A percentile compares a stretch with the other conserved stretches of the same genome.
Evolutionary conservation across 2,888 invertebrate genomes (phyloP).

Genomic region (Synergus laeviventris): DNA sequence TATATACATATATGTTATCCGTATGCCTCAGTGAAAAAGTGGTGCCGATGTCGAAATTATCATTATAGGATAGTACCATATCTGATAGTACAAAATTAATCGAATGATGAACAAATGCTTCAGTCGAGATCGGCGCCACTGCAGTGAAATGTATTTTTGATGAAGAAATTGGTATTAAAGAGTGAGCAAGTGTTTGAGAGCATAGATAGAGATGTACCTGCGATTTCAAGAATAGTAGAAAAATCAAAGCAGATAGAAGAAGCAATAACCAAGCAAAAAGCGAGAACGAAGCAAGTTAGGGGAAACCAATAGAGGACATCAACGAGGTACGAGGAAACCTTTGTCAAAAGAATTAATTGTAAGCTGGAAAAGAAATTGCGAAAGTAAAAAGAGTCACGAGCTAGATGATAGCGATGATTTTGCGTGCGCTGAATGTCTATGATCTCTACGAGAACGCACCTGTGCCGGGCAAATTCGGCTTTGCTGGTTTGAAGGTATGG

Average conservation of each 20-base stretch:
- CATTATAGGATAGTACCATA: no score
- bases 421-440: background rate
- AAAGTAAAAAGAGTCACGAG: conserved; percentile 56
- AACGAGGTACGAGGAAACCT: conserved; percentile 62
- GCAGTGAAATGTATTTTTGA: background rate
- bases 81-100: no score
- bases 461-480: conserved; percentile 71
- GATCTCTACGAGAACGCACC: conserved; percentile 44
- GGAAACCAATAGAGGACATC: conserved; percentile 60
- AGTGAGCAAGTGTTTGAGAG: conserved; percentile 31
- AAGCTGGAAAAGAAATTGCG: conserved; percentile 67
- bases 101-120: background rate
- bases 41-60: background rate
- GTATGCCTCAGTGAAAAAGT: background rate
- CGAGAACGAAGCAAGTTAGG: conserved; percentile 58
- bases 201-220: conserved; percentile 47
- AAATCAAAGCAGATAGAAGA: conserved; percentile 41
- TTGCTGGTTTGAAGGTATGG: conserved; percentile 79
- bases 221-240: conserved; percentile 50
- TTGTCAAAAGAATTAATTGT: conserved; percentile 63
- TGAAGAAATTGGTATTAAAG: background rate
- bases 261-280: conserved; percentile 52
- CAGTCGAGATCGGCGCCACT: background rate
- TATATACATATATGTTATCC: background rate
- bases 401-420: conserved; percentile 35